phyloP scores from a whole-genome alignment of 2,888 invertebrate genomes.

The Ariolimax columbianus region DNA sequence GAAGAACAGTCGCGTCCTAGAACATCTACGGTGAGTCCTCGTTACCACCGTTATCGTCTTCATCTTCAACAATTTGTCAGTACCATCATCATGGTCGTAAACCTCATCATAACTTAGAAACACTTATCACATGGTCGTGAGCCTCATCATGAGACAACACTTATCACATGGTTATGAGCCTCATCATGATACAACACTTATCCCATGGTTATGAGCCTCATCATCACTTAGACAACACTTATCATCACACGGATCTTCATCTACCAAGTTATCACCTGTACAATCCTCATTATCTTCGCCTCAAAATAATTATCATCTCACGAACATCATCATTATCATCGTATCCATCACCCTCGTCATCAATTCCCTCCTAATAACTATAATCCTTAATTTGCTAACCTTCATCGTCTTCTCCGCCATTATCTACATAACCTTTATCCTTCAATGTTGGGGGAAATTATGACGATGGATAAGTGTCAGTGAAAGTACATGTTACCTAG shows the following conservation, averaged over 20 bases:
- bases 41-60: too few species aligned
- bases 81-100: conserved; percentile 10
- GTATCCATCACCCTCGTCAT: background rate
- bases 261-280: background rate
- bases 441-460: too few species aligned
- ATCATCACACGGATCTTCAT: background rate
- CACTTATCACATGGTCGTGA: too few species aligned
- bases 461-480: too few species aligned
- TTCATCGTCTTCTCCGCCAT: background rate
- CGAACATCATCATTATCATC: background rate
- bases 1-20: conserved; percentile 42
- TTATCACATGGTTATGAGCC: too few species aligned
- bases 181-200: too few species aligned
- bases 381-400: background rate
- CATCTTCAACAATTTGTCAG: too few species aligned
- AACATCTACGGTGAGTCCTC: conserved; percentile 46
- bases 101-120: too few species aligned
- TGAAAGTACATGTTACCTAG: too few species aligned
- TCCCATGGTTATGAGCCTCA: conserved; percentile 24
- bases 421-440: background rate
- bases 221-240: background rate
- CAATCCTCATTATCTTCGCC: background rate
- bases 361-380: background rate
- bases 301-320: background rate
- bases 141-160: too few species aligned